Evolutionary conservation across 1,140 invertebrate species (phyloP), one percentile per base, ranked within the genome.

Genomic region (Drosophila subpulchrella): DNA sequence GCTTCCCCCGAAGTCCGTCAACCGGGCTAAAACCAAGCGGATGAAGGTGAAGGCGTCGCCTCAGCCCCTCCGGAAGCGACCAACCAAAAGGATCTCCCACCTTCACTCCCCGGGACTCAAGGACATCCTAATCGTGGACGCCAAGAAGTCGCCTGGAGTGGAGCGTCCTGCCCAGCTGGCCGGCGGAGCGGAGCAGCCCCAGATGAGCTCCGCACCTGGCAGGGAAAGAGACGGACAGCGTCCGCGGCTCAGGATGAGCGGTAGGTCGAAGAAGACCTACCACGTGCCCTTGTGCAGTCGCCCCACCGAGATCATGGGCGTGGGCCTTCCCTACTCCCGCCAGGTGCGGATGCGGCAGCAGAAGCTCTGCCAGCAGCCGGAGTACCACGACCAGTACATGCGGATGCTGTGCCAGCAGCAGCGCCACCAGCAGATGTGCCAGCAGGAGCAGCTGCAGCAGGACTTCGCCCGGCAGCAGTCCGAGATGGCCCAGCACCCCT

Each of bases 271-370:
- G n/a, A 75, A 47, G 41, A 24, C 36, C 0, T 72, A 24, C 15
- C 41, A 46, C 0, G 58, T 85, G 6, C 82, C 82, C 1, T 24
- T 85, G 10, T 85, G 82, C 20, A 27, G 7, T 6, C 50, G 50
- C 0, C 75, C 79, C 12, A 76, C 75, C 3, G 24, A 38, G 4
- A 55, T 78, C 6, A 13, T 81, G 57, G 65, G 53, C 15, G 30
- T 55, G 54, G 20, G 36, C 17, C 10, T 7, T 15, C 65, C 68
- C 30, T 20, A 48, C 38, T 34, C 59, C 5, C 55, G 42, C 7
- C 48, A 67, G 4, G 10, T 42, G 27, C 61, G 39, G 30, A 27
- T 54, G 42, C 77, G 78, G n/a, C 59, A 57, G 30, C 38, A 65
- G n/a, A 44, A 58, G 47, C 80, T 74, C 30, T 51, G 20, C n/a